phyloP scores from a whole-genome alignment of 2,888 invertebrate genomes.

The Aphrophora alni region DNA sequence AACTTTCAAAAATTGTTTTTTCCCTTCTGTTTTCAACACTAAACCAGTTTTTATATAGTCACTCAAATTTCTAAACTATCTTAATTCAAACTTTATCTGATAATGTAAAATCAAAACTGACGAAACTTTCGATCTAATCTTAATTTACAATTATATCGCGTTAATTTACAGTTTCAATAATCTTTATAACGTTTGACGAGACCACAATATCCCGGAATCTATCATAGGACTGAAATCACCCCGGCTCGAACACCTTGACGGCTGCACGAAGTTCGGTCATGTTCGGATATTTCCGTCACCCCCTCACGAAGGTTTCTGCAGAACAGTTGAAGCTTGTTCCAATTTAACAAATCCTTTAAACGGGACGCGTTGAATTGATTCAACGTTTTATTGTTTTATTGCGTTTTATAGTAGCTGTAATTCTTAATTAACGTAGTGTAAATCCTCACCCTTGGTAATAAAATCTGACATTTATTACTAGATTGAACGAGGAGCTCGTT shows the following conservation, averaged over 20 bases:
- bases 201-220: neutral
- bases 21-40: no score
- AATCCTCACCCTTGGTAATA: neutral
- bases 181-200: neutral
- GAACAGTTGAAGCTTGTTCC: neutral
- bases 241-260: neutral
- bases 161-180: no score
- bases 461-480: neutral
- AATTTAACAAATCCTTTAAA: neutral
- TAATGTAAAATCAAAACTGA: no score
- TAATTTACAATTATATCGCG: no score
- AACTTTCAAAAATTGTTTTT: no score
- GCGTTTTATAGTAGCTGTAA: neutral
- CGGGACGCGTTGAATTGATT: neutral
- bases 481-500: no score
- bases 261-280: neutral
- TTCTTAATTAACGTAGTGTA: neutral
- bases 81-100: no score
- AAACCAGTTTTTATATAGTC: no score
- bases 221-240: neutral
- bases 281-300: neutral
- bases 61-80: no score
- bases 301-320: neutral
- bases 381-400: neutral
- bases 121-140: no score